phyloP scores from a whole-genome alignment of 2,888 invertebrate genomes.

The Netelia inedita region DNA sequence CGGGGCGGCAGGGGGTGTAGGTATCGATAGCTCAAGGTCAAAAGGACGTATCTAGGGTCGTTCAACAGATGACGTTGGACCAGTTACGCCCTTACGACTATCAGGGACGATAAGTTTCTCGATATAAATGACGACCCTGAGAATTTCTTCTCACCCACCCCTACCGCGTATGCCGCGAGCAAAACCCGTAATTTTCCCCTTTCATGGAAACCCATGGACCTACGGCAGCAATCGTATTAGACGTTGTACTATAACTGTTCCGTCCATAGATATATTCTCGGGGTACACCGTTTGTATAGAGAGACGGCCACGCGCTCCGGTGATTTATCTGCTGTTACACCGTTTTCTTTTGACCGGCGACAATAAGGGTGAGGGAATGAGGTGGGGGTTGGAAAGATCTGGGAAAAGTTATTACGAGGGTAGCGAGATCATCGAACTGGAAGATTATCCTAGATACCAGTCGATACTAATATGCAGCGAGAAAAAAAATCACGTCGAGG shows the following conservation, averaged over 20 bases:
- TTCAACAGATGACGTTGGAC: no score
- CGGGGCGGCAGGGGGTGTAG: neutral
- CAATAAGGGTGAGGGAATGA: neutral
- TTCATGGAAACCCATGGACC: conserved; percentile 63
- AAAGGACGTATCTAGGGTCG: conserved; percentile 13
- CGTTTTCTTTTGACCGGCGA: conserved; percentile 28
- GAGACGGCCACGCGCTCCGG: conserved; percentile 49
- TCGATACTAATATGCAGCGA: conserved; percentile 48
- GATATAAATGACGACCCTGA: no score
- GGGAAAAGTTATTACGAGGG: conserved; percentile 57
- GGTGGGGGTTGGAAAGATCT: neutral
- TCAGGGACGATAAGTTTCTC: no score
- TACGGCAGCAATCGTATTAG: conserved; percentile 34
- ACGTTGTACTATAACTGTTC: conserved; percentile 1
- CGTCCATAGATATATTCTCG: neutral
- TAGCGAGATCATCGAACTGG: conserved; percentile 42
- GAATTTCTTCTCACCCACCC: neutral
- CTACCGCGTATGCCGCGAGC: neutral
- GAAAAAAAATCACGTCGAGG: conserved; percentile 1
- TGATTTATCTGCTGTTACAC: conserved; percentile 63
- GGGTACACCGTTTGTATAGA: conserved; percentile 24
- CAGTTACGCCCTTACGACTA: no score
- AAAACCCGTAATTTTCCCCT: conserved; percentile 65
- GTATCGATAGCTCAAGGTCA: neutral
- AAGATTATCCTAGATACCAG: conserved; percentile 54